phyloP scores from a whole-genome alignment of 2,797 vertebrate genomes.

The Xerus rutilus region DNA sequence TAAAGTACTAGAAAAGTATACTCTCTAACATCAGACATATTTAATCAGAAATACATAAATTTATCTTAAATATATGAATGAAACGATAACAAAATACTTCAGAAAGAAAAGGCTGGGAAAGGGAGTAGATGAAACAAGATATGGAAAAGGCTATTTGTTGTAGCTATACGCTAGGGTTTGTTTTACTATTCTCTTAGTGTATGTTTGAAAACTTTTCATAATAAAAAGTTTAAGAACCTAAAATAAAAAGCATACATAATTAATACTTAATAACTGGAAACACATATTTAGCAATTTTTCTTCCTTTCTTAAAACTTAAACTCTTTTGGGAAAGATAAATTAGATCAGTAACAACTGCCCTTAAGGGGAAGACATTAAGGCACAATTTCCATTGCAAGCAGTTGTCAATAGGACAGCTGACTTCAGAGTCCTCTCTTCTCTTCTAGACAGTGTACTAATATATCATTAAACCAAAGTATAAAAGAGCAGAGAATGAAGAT shows the following conservation, averaged over 20 bases:
- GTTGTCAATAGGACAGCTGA: not conserved
- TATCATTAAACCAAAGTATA: not conserved
- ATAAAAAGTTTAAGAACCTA: constrained; percentile 35
- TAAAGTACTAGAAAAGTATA: constrained; percentile 15
- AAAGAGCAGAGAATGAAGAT: not conserved
- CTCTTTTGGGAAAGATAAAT: not conserved
- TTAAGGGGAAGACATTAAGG: not conserved
- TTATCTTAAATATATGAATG: constrained; percentile 25
- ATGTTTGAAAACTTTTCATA: constrained; percentile 18
- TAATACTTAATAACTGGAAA: constrained; percentile 12
- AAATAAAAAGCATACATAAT: constrained; percentile 29
- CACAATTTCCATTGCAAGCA: not conserved
- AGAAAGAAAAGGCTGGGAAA: constrained; percentile 13
- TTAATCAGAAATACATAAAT: not conserved
- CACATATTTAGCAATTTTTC: constrained; percentile 20
- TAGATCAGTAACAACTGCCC: not conserved
- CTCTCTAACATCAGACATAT: not conserved
- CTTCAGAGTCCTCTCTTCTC: not conserved
- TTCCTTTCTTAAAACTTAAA: constrained; percentile 48
- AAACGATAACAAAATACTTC: constrained; percentile 39
- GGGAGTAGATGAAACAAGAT: not conserved
- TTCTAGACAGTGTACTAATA: not conserved
- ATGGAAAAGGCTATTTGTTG: not conserved
- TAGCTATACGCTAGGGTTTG: not conserved
- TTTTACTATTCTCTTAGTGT: not conserved